Base-by-base conservation (phyloP, 1,140 invertebrate species). In the Anastatus disparis region DNA sequence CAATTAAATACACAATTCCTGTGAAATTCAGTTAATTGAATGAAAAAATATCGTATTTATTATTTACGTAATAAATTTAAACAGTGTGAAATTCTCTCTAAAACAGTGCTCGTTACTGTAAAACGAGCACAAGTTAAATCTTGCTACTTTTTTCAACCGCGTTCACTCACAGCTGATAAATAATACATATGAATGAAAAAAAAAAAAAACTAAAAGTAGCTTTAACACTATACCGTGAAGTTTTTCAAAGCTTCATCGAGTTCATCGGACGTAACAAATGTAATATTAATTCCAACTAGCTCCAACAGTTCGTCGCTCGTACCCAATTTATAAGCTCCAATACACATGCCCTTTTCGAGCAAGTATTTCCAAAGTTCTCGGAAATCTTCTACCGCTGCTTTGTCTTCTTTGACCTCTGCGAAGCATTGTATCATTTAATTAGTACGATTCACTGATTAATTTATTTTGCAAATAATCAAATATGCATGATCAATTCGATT, bases 331-430 rank as follows among this genome's bases (percentile, higher is more conserved):
- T 10, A 70, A 9, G 68, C 61, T 12, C n/a, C 68, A 26, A 70
- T 20, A 4, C 59, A 56, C 7, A 58, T 20, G 2, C 42, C 53
- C 40, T 44, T 8, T 17, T 40, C 17, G 0, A 71, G 8, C 17
- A 64, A 27, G 20, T 48, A 71, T 9, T 56, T 35, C 69, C 69
- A 71, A n/a, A 71, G 8, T 20, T 1, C 3, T 20, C 29, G 31
- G 40, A 64, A 71, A 40, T 71, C 69, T 22, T 46, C n/a, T 20
- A 38, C 1, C 38, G 52, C 69, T 20, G 64, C 52, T 40, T 48
- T n/a, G 58, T 64, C 52, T 15, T 70, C 17, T 13, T 24, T 24
- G 10, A 70, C 4, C 6, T 56, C 68, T 70, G 31, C 31, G 10
- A 35, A 4, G 31, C 10, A 35, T n/a, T n/a, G n/a, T n/a, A n/a